phyloP scores from a whole-genome alignment of 2,888 invertebrate species.

The Polylopha cassiicola region DNA sequence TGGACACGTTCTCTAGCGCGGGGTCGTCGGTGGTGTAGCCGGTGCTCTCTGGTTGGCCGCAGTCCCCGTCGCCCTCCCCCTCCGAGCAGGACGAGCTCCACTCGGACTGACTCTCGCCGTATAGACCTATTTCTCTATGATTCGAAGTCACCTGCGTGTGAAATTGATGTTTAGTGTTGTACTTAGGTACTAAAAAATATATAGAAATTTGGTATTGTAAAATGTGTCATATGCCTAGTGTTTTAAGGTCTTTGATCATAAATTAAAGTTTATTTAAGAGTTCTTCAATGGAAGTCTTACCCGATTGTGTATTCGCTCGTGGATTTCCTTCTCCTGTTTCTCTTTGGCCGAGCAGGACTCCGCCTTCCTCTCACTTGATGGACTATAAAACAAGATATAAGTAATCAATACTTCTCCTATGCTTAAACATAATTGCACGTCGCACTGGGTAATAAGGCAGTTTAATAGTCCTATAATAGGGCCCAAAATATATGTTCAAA shows the following conservation, averaged over 20 bases:
- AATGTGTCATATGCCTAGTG: no score
- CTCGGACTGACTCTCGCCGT: constrained; percentile 87
- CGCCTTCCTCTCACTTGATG: constrained; percentile 47
- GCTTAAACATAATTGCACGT: no score
- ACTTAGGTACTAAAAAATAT: background rate
- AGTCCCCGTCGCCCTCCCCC: constrained; percentile 68
- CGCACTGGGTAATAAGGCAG: no score
- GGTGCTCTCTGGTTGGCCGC: constrained; percentile 81
- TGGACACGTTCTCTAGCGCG: constrained; percentile 89
- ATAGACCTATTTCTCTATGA: constrained; percentile 63
- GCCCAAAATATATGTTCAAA: no score
- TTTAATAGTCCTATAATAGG: no score
- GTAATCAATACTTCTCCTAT: background rate
- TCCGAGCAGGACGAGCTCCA: constrained; percentile 83
- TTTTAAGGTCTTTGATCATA: no score
- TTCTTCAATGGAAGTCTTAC: constrained; percentile 42
- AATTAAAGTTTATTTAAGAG: no score
- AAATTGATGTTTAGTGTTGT: background rate
- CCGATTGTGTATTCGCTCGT: constrained; percentile 62
- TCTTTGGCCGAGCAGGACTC: constrained; percentile 46
- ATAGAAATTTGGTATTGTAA: background rate
- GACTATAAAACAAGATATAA: constrained; percentile 36
- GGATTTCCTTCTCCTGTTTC: constrained; percentile 53
- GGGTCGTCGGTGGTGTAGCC: constrained; percentile 94
- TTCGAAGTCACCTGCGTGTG: constrained; percentile 53